Conservation (phyloP, 2,113 vertebrate genomes). For the Tapirus terrestris region DNA sequence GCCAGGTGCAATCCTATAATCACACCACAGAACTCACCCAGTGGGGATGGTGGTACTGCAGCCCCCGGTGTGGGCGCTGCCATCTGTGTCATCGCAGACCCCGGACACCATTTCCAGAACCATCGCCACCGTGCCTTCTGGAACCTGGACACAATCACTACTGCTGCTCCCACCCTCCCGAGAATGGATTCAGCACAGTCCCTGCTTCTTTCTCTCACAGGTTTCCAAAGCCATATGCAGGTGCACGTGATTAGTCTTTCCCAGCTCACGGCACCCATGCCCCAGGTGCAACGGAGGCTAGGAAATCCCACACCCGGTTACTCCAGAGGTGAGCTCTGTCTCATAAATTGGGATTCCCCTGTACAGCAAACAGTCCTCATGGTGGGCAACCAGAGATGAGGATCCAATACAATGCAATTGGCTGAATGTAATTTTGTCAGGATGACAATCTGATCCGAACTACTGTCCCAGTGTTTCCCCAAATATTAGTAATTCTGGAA, state of each 20-base stretch:
- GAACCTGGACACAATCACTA: neutral
- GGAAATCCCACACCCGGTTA: neutral
- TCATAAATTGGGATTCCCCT: neutral
- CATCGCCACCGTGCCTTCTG: neutral
- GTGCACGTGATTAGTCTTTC: accelerated
- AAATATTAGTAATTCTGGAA: neutral
- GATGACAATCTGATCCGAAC: neutral
- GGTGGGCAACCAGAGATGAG: neutral
- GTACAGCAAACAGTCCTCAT: neutral
- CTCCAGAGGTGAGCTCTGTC: neutral
- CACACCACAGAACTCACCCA: neutral
- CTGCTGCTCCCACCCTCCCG: neutral
- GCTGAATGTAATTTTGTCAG: neutral
- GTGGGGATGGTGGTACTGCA: too few relatives aligned
- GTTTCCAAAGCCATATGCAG: neutral
- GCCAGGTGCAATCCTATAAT: neutral
- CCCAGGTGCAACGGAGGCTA: neutral
- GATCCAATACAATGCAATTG: neutral
- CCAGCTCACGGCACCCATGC: too few relatives aligned
- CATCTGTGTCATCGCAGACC: too few relatives aligned
- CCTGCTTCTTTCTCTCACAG: neutral
- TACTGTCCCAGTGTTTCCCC: neutral
- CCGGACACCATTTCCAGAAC: neutral
- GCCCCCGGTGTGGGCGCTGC: accelerated
- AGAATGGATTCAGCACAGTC: neutral